Base-by-base conservation (phyloP, 2,888 invertebrate species). In the Hydriomena furcata region DNA sequence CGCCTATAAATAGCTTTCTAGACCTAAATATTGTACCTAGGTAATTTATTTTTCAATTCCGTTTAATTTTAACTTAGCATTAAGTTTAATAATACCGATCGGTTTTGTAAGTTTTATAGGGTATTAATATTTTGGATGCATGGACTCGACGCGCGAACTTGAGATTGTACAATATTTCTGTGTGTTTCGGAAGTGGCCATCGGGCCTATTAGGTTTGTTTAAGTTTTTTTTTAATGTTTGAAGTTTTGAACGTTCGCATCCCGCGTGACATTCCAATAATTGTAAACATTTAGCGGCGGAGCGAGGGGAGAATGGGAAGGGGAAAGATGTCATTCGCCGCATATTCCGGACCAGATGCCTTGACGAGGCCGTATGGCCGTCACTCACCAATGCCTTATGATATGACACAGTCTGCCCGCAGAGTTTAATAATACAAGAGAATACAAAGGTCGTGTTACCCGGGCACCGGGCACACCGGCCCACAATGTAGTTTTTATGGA, bases 1-100 rank as follows among this genome's bases (percentile, higher is more conserved):
- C 85, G 84, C 79, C 76, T 88, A 88, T 88, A 88, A 82, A 87
- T 89, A 88, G 84, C 87, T 87, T 84, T 79, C 74, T 88, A 89
- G 87, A 86, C 83, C 87, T 84, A 88, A 84, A 87, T 81, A 89
- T 88, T 90, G 89, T 91, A 91, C 90, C 91, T 91, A 91, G 91
- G 87, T 91, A 91, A 91, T 91, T 91, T 91, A 91, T 91, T 91
- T 87, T 90, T 87, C 82, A 91, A 91, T 91, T 91, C 91, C 91
- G 91, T 82, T 91, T 91, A 90, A 88, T 90, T 88, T 87, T 89
- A 89, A 89, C 79, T 84, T 91, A 91, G 90, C 60, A 60, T 79
- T 88, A 91, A 89, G 88, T 88, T 88, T 84, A 85, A 82, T 76
- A 79, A 68, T 86, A 89, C 84, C 88, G 84, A 78, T 82, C 83